These are phyloP conservation scores for Trogon melanurus DNA, from an alignment of 2,113 vertebrate species.

Conservation along the genomic window DNA sequence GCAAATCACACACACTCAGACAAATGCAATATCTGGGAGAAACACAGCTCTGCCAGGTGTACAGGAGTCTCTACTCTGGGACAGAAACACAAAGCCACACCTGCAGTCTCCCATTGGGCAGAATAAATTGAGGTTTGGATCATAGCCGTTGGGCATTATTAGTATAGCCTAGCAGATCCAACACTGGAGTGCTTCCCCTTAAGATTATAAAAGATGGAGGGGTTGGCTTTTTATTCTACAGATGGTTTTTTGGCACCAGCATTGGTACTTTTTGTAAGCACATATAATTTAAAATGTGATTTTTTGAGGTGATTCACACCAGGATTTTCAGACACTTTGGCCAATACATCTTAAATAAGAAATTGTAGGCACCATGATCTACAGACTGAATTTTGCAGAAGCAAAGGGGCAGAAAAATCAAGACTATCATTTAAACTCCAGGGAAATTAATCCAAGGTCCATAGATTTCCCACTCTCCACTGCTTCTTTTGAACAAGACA, in stretches of 20 bases:
- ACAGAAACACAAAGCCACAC: background rate
- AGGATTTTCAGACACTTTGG: background rate
- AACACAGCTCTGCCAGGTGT: background rate
- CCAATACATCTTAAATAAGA: background rate
- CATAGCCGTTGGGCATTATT: background rate
- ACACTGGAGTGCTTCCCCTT: background rate
- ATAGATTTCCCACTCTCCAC: background rate
- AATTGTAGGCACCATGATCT: background rate
- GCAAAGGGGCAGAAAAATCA: background rate
- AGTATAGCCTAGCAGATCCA: background rate
- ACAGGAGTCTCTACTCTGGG: background rate
- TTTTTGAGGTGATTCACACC: background rate
- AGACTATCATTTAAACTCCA: background rate
- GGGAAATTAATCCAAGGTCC: conserved; percentile 20
- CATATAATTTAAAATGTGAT: background rate
- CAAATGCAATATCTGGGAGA: background rate
- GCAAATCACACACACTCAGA: background rate
- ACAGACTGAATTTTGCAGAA: background rate
- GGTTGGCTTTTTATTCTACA: background rate
- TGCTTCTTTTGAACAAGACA: background rate
- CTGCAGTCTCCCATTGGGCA: background rate
- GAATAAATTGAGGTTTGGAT: background rate
- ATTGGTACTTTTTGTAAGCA: background rate
- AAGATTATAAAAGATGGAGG: background rate
- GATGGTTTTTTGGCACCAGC: background rate